phyloP scores from a whole-genome alignment of 37 sponge, comb jelly and placozoan species.

The Corticium candelabrum region DNA sequence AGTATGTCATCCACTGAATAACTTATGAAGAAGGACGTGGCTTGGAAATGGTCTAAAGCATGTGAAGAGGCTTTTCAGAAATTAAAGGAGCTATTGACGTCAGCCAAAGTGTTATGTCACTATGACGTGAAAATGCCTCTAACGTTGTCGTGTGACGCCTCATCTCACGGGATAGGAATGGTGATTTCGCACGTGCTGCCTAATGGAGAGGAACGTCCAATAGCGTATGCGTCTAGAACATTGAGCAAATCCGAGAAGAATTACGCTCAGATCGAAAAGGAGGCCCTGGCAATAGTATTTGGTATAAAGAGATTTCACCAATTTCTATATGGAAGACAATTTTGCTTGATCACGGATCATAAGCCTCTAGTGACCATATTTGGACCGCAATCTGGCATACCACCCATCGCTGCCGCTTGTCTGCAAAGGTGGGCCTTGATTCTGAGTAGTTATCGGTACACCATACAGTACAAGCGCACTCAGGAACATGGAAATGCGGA shows the following conservation, averaged over 20 bases:
- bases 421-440: too few species aligned
- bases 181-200: conserved; percentile 26
- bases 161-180: conserved; percentile 25
- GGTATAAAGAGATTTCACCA: too few species aligned
- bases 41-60: conserved; percentile 18
- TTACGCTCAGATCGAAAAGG: too few species aligned
- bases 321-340: conserved; percentile 14
- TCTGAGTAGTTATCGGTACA: too few species aligned
- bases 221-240: conserved; percentile 21
- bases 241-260: too few species aligned
- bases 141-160: conserved; percentile 17
- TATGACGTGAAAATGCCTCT: conserved; percentile 16
- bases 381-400: too few species aligned
- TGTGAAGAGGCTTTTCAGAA: conserved; percentile 7
- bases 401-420: too few species aligned
- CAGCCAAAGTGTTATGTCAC: conserved; percentile 18
- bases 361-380: too few species aligned
- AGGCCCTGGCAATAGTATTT: too few species aligned
- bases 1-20: conserved; percentile 16
- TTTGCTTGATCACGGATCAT: too few species aligned
- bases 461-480: too few species aligned
- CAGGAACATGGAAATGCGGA: too few species aligned
- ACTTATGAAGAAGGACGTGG: conserved; percentile 10
- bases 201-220: conserved; percentile 16
- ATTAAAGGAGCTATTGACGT: neutral